Evolutionary conservation across 2,797 vertebrate species (phyloP), one percentile per base, ranked within the genome.

Genomic region (Sebastes nivosus): DNA sequence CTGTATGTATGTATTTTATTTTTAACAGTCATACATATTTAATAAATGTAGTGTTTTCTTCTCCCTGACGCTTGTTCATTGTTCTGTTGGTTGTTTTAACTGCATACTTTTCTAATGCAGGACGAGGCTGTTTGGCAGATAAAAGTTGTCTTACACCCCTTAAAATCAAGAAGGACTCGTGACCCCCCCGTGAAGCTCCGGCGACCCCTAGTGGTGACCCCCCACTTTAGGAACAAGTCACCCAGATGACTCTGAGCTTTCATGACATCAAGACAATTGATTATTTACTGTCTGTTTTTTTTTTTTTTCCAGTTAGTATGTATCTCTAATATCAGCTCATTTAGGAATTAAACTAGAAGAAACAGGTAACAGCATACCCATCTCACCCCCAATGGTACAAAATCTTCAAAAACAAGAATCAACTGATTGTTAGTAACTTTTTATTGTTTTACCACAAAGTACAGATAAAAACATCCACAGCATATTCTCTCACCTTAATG

Each of bases 401-500:
- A 75, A 72, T 38, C 16, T 63, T 63, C 22, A 71, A 72, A 81
- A 82, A 75, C 22, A 72, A 81, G 52, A 88, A 42, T 69, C 20
- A 29, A n/a, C 57, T 84, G 64, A 73, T 78, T 86, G 84, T 92
- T 86, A 87, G 82, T 82, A 88, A 86, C 64, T 79, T 90, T 85
- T 86, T 91, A 93, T 92, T 93, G 87, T 92, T 91, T 94, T 94
- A 91, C 91, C 92, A 94, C 92, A 94, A 94, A 93, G 87, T 93
- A 94, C 92, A 94, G 89, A 93, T 92, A 92, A 93, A 94, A 93
- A 92, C 92, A 93, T 88, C 89, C 92, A 93, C 91, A 86, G 85
- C 88, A 90, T 89, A 83, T 82, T 90, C 87, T 90, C 78, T 87
- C 81, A 84, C 67, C 78, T 79, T 85, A 65, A 89, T 88, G 84